These are phyloP conservation scores for Shargacucullia verbasci DNA, from an alignment of 2,888 invertebrate species.

Conservation along the genomic window DNA sequence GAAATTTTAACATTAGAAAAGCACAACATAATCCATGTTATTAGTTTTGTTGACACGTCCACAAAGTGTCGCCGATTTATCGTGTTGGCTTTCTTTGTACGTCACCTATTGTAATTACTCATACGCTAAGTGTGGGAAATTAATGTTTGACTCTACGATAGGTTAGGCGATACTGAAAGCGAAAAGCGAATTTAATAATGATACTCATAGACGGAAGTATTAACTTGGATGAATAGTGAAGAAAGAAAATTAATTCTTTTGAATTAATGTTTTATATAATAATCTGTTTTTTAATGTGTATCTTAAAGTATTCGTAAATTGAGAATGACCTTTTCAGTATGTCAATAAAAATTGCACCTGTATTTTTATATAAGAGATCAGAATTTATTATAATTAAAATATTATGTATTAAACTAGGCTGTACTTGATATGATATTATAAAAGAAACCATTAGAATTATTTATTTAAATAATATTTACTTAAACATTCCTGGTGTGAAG, in stretches of 20 bases:
- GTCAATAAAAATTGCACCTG: neutral
- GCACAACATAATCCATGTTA: constrained; percentile 71
- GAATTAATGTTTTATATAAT: no score
- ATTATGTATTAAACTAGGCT: neutral
- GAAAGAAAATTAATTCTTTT: neutral
- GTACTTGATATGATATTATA: neutral
- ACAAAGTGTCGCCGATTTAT: constrained; percentile 77
- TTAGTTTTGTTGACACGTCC: constrained; percentile 80
- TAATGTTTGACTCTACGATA: constrained; percentile 58
- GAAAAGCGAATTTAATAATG: constrained; percentile 39
- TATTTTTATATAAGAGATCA: no score
- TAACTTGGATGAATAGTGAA: neutral
- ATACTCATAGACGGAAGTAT: neutral
- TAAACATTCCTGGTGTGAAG: no score
- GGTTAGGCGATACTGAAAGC: constrained; percentile 42
- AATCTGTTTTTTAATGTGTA: neutral
- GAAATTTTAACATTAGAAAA: constrained; percentile 52
- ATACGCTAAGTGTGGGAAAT: constrained; percentile 84
- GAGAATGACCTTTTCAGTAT: neutral
- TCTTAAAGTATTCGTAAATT: constrained; percentile 14
- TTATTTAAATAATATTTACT: no score
- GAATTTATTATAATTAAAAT: no score
- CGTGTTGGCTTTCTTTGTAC: constrained; percentile 64
- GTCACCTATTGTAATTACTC: constrained; percentile 70
- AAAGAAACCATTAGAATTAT: neutral